phyloP scores from a whole-genome alignment of 1,140 invertebrate genomes.

The silkworm (Bombyx mori) region DNA sequence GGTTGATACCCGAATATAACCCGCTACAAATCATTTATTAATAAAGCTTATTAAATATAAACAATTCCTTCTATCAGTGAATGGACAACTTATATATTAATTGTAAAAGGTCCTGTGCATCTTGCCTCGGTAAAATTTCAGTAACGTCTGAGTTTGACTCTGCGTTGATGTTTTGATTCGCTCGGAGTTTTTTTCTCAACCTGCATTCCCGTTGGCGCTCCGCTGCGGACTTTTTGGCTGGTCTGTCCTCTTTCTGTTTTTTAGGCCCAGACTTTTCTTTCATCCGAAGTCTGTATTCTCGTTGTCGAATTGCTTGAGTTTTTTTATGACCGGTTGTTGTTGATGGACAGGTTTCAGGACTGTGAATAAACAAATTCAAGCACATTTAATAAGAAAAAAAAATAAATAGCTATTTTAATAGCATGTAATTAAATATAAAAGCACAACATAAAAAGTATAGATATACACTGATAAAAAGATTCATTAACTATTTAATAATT shows the following conservation, averaged over 20 bases:
- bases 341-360: background rate
- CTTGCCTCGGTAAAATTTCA: background rate
- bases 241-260: background rate
- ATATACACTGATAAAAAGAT: too few species aligned
- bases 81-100: too few species aligned
- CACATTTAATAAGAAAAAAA: background rate
- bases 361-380: background rate
- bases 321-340: background rate
- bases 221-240: background rate
- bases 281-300: conserved; percentile 2
- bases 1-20: too few species aligned
- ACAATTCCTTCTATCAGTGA: too few species aligned
- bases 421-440: background rate
- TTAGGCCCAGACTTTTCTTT: conserved; percentile 1
- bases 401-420: background rate
- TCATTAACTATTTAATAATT: too few species aligned
- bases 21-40: too few species aligned
- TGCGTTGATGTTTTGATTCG: background rate
- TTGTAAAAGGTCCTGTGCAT: conserved; percentile 1
- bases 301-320: background rate
- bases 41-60: too few species aligned
- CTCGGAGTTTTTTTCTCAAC: background rate
- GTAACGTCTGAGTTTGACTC: background rate
- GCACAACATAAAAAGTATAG: background rate
- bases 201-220: conserved; percentile 2